These are phyloP conservation scores for Ciconia boyciana DNA, from an alignment of 2,113 vertebrate species.

Conservation along the genomic window DNA sequence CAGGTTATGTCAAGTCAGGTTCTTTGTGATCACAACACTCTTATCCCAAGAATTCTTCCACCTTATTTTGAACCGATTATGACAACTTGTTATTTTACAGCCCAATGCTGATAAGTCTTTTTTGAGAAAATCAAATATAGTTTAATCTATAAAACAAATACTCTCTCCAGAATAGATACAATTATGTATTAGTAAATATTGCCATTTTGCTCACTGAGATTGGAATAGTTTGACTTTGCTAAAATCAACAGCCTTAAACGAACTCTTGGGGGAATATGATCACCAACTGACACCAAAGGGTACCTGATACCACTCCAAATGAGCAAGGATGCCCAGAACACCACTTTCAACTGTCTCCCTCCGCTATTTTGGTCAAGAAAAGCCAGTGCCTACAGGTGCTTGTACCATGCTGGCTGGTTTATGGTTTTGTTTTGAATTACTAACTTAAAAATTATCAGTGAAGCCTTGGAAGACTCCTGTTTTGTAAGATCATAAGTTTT, in stretches of 20 bases:
- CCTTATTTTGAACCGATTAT: neutral
- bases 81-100: neutral
- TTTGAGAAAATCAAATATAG: neutral
- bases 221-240: neutral
- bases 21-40: neutral
- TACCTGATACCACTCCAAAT: neutral
- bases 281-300: neutral
- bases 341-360: neutral
- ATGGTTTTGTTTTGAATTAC: neutral
- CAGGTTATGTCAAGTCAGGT: neutral
- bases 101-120: neutral
- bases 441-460: neutral
- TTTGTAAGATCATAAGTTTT: accelerated
- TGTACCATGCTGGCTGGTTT: neutral
- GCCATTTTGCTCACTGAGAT: neutral
- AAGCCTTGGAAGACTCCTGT: neutral
- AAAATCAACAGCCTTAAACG: neutral
- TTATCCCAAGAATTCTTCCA: neutral
- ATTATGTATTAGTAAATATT: neutral
- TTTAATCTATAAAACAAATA: neutral
- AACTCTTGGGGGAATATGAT: neutral
- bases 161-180: neutral
- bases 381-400: neutral
- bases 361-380: neutral
- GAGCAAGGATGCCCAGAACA: neutral